A percentile compares a stretch with the other conserved stretches of the same genome.
Evolutionary conservation across 1,140 invertebrate genomes (phyloP).

Genomic region (Ericerus pela): DNA sequence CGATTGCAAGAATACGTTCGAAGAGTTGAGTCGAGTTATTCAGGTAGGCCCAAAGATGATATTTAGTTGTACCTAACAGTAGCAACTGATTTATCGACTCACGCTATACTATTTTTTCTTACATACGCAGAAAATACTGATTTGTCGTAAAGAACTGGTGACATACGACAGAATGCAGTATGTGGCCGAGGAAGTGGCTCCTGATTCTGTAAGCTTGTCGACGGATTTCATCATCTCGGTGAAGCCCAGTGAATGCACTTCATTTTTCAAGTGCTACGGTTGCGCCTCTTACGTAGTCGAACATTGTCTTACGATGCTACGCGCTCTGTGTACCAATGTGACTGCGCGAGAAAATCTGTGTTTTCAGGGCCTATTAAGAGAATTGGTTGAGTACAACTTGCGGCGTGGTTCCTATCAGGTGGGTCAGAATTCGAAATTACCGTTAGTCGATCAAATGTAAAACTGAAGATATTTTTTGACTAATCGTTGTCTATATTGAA

Average conservation of each 20-base stretch:
- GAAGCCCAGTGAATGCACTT: neutral
- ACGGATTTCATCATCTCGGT: conserved; percentile 4
- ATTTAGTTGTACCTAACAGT: neutral
- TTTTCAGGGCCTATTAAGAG: conserved; percentile 72
- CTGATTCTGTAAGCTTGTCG: conserved; percentile 5
- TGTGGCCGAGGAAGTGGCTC: conserved; percentile 27
- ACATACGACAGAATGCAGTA: conserved; percentile 77
- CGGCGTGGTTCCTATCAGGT: conserved; percentile 55
- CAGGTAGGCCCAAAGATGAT: conserved; percentile 28
- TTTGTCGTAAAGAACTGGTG: conserved; percentile 77
- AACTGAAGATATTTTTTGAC: neutral
- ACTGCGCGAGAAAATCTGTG: conserved; percentile 63
- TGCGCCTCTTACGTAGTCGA: conserved; percentile 76
- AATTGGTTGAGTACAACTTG: conserved; percentile 81
- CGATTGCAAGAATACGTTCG: conserved; percentile 87
- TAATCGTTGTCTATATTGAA: too few relatives aligned
- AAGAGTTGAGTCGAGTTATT: conserved; percentile 91
- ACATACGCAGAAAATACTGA: conserved; percentile 55
- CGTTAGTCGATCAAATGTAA: neutral
- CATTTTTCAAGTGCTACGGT: conserved; percentile 50
- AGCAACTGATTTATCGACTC: neutral
- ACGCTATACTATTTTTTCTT: neutral
- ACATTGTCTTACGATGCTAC: conserved; percentile 79
- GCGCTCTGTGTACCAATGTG: conserved; percentile 75
- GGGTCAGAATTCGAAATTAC: conserved; percentile 5